Base-by-base conservation (phyloP, 2,888 invertebrate genomes). In the Sesamia inferens region DNA sequence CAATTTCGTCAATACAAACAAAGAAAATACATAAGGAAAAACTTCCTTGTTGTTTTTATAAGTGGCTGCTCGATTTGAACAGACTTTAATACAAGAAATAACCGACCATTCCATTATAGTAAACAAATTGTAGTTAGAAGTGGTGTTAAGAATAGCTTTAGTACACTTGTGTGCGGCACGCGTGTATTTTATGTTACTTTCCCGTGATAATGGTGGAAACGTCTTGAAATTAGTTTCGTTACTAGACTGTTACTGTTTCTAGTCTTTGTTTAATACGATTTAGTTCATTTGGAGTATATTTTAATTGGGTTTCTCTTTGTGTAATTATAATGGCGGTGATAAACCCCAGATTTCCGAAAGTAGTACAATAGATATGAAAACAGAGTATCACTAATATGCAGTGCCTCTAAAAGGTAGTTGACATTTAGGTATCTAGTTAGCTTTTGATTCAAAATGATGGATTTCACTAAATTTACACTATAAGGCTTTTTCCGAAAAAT, bases 121-220 rank as follows among this genome's bases (percentile, higher is more conserved):
- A 54, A 69, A 79, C 58, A 81, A 78, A 81, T 81, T 68, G 54
- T 74, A 48, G 70, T 66, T 67, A 66, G 58, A 64, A 81, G 51
- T 76, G 58, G 75, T 71, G 63, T 75, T 62, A 66, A 69, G 69
- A 72, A 72, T 66, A 75, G 70, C 76, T 80, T 71, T 73, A 68
- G 72, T 71, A 73, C 82, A 84, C 68, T 80, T 69, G 76, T 84
- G 70, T 73, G 73, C 58, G 73, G 57, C 72, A 57, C 84, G 82
- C 73, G 84, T 82, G 84, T 84, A 76, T 76, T 82, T 82, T 82
- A 82, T 82, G 81, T 80, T 68, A 61, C 76, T 67, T 68, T 48
- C 73, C 73, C 66, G 57, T 59, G 61, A 83, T 81, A 81, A 81
- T 74, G 83, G 83, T 48, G 42, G 63, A 59, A 83, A 54, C 54